Percentiles rank a stretch among this genome's conserved stretches.
phyloP scores from a whole-genome alignment of 2,797 vertebrate genomes.

The Pipistrellus pygmaeus region DNA sequence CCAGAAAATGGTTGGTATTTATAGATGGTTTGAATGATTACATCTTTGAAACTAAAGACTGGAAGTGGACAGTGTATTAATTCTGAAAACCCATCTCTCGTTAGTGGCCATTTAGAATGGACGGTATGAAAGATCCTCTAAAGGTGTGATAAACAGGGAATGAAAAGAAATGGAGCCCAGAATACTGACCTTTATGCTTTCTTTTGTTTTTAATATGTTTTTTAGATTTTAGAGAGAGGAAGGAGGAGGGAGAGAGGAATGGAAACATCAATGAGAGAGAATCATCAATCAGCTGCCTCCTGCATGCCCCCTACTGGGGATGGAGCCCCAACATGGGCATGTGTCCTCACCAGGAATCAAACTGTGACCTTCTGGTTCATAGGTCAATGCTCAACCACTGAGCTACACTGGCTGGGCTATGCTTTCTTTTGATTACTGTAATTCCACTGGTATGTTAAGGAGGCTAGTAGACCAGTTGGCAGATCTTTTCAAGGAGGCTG shows the following conservation, averaged over 20 bases:
- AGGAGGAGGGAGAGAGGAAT: too few species aligned
- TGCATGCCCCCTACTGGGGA: too few species aligned
- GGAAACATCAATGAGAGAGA: too few species aligned
- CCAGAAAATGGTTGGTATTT: slow-evolving; percentile 30
- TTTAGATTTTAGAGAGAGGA: too few species aligned
- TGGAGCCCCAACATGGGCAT: too few species aligned
- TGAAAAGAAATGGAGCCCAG: slow-evolving; percentile 27
- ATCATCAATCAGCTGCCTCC: too few species aligned
- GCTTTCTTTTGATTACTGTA: slow-evolving; percentile 56
- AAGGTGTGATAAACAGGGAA: slow-evolving; percentile 20
- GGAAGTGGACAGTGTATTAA: neutral
- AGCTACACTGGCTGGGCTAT: neutral
- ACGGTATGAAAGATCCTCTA: slow-evolving; percentile 11
- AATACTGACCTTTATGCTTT: slow-evolving; percentile 37
- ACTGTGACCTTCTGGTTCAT: too few species aligned
- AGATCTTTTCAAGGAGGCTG: slow-evolving; percentile 76
- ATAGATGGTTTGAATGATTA: neutral
- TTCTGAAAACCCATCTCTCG: neutral
- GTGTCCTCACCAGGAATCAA: too few species aligned
- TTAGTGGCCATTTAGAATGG: slow-evolving; percentile 46
- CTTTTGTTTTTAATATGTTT: neutral
- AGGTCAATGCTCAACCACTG: too few species aligned
- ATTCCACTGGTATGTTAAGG: slow-evolving; percentile 68
- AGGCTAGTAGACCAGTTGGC: slow-evolving; percentile 75
- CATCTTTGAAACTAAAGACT: slow-evolving; percentile 49